Evolutionary conservation across 2,797 vertebrate genomes (phyloP).

Genomic region (Enoplosus armatus): DNA sequence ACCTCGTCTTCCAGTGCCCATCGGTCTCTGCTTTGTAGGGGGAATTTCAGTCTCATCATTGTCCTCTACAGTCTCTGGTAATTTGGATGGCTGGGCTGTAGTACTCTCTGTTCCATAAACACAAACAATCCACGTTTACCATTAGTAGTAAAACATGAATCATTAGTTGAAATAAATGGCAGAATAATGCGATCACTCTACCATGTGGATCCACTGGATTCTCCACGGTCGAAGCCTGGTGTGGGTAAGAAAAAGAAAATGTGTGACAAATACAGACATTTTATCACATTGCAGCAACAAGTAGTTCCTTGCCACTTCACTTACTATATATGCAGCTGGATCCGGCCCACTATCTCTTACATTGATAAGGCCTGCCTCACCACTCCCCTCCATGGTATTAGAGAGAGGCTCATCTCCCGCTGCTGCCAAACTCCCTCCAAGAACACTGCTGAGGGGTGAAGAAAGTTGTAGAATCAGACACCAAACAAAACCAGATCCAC

Average conservation of each 20-base stretch:
- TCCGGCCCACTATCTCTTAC: constrained; percentile 3
- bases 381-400: constrained; percentile 32
- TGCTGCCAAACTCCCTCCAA: constrained; percentile 23
- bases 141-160: not conserved
- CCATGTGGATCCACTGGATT: constrained; percentile 56
- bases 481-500: not conserved
- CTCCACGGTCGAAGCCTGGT: constrained; percentile 34
- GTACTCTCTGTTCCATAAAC: constrained; percentile 41
- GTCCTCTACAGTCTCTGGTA: constrained; percentile 3
- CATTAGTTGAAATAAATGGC: not conserved
- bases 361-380: not conserved
- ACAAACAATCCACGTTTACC: not conserved
- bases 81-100: constrained; percentile 57
- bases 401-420: constrained; percentile 1
- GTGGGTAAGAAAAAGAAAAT: not conserved
- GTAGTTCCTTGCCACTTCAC: constrained; percentile 5
- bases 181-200: constrained; percentile 32
- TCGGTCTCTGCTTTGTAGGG: constrained; percentile 40
- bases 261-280: not conserved
- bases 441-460: constrained; percentile 32
- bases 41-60: constrained; percentile 9
- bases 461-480: constrained; percentile 12
- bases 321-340: constrained; percentile 19
- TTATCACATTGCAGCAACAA: not conserved
- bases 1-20: constrained; percentile 62